phyloP scores from a whole-genome alignment of 2,888 invertebrate species.

The Trichopria drosophilae region DNA sequence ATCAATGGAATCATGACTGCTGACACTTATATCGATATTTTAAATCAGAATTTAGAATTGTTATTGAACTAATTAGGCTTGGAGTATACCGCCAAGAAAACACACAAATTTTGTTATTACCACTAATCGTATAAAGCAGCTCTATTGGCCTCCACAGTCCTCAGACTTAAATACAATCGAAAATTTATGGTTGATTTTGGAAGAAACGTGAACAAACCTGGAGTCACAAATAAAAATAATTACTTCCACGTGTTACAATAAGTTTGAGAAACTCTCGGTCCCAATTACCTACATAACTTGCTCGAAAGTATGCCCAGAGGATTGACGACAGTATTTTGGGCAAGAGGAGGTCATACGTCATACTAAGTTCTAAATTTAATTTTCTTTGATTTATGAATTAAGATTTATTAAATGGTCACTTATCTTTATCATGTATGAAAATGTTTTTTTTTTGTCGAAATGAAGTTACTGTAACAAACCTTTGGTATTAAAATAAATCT shows the following conservation, averaged over 20 bases:
- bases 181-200: slow-evolving; percentile 13
- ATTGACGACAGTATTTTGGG: no score
- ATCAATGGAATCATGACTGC: no score
- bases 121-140: slow-evolving; percentile 7
- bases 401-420: slow-evolving; percentile 14
- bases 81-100: slow-evolving; percentile 14
- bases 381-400: slow-evolving; percentile 13
- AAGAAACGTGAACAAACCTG: no score
- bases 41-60: slow-evolving; percentile 9
- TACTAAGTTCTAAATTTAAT: slow-evolving; percentile 19
- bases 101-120: slow-evolving; percentile 10
- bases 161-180: slow-evolving; percentile 18
- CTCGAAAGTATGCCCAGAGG: no score
- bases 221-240: no score
- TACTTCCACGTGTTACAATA: no score
- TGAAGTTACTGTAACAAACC: no score
- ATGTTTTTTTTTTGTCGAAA: background rate
- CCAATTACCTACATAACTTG: no score
- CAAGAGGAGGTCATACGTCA: no score
- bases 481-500: no score
- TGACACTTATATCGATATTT: slow-evolving; percentile 21
- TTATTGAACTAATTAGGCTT: slow-evolving; percentile 2
- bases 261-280: no score
- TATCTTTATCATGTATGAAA: slow-evolving; percentile 14
- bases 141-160: slow-evolving; percentile 17